Percentiles rank a stretch among this genome's conserved stretches.
phyloP scores from a whole-genome alignment of 2,888 invertebrate species.

The Entomobrya proxima region DNA sequence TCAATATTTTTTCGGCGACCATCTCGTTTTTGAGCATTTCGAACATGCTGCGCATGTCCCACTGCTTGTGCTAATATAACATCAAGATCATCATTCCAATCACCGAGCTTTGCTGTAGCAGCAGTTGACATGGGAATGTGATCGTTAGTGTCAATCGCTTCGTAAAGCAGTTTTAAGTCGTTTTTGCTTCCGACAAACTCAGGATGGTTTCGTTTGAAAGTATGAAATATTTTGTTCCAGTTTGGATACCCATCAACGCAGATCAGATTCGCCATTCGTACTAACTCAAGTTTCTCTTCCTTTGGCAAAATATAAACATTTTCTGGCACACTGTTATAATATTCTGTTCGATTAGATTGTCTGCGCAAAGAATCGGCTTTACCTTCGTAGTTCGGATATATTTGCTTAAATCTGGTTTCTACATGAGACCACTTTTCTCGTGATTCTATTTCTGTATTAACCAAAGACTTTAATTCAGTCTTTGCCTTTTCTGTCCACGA shows the following conservation, averaged over 20 bases:
- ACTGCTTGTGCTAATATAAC: slow-evolving; percentile 3
- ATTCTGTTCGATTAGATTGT: no score
- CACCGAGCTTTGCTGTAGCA: no score
- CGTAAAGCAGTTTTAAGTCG: neutral
- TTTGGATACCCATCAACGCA: no score
- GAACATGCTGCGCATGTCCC: neutral
- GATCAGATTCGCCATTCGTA: no score
- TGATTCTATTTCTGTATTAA: neutral
- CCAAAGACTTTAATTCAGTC: neutral
- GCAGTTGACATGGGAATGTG: neutral
- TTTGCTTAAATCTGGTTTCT: neutral
- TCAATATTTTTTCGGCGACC: no score
- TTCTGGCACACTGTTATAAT: no score
- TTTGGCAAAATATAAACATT: no score
- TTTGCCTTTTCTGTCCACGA: neutral
- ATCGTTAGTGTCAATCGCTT: neutral
- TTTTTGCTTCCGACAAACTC: no score
- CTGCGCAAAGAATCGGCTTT: neutral
- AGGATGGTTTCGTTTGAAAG: no score
- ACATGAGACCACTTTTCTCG: neutral
- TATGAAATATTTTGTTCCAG: no score
- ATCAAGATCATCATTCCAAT: slow-evolving; percentile 10
- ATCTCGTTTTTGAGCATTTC: slow-evolving; percentile 2
- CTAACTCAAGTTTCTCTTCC: no score
- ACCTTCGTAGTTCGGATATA: neutral